phyloP scores from a whole-genome alignment of 2,888 invertebrate species.

The Stenolophus ochropezus region DNA sequence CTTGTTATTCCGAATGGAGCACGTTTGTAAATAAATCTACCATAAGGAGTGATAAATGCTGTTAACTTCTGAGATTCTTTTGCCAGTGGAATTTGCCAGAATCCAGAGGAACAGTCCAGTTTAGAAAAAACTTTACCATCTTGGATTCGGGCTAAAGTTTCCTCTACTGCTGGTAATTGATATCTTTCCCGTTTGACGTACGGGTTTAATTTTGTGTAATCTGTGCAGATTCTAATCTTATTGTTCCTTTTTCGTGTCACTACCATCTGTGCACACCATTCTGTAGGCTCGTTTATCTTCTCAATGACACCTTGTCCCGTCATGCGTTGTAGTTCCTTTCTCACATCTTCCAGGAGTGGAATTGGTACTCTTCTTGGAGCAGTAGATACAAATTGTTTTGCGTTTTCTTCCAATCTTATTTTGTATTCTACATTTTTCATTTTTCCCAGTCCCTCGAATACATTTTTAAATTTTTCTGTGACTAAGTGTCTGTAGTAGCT shows the following conservation, averaged over 20 bases:
- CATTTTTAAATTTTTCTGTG: constrained; percentile 9
- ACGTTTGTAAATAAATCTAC: constrained; percentile 63
- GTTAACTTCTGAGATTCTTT: constrained; percentile 63
- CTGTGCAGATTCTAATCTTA: constrained; percentile 64
- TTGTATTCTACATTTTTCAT: constrained; percentile 62
- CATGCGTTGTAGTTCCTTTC: constrained; percentile 67
- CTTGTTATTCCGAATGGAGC: constrained; percentile 64
- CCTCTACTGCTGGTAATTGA: no score
- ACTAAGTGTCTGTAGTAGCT: neutral
- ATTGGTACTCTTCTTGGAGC: constrained; percentile 67
- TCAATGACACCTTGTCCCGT: constrained; percentile 65
- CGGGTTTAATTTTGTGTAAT: constrained; percentile 65
- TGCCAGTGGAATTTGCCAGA: constrained; percentile 64
- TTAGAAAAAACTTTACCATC: constrained; percentile 63
- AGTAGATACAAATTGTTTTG: constrained; percentile 65
- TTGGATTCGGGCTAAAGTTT: no score
- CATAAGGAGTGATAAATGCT: constrained; percentile 66
- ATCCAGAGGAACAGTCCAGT: constrained; percentile 64
- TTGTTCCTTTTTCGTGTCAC: constrained; percentile 60
- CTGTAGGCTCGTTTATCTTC: constrained; percentile 66
- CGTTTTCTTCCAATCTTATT: constrained; percentile 64
- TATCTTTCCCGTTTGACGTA: constrained; percentile 63
- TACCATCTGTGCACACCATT: constrained; percentile 69
- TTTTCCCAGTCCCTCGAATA: constrained; percentile 62
- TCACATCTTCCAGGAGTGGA: constrained; percentile 66